phyloP scores from a whole-genome alignment of 2,113 vertebrate species.

The Okapia johnstoni region DNA sequence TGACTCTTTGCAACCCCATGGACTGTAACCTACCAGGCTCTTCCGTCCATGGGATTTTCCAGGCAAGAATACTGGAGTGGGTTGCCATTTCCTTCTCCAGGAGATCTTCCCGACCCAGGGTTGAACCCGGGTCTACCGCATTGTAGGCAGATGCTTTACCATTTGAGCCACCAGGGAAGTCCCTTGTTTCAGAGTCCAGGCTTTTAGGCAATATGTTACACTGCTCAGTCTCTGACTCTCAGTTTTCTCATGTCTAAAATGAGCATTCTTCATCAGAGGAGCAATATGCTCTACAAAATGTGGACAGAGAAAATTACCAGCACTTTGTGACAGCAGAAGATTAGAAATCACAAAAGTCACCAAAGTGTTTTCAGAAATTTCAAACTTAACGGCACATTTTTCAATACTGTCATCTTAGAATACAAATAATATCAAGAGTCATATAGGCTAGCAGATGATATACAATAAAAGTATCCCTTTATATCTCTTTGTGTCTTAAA shows the following conservation, averaged over 20 bases:
- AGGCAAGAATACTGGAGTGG: background rate
- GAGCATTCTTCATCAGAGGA: background rate
- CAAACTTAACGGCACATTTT: background rate
- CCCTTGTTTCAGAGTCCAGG: background rate
- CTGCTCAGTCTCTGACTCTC: background rate
- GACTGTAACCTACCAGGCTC: background rate
- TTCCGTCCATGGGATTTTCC: background rate
- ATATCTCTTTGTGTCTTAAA: background rate
- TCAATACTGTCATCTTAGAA: background rate
- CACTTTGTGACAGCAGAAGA: background rate
- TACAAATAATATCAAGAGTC: background rate
- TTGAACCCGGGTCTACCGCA: accelerated
- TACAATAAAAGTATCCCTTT: background rate
- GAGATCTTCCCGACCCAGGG: background rate
- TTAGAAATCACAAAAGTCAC: background rate
- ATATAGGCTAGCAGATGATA: background rate
- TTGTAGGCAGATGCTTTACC: background rate
- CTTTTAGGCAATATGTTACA: background rate
- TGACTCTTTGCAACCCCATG: background rate
- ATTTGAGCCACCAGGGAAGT: background rate
- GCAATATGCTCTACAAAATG: background rate
- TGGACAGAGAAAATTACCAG: background rate
- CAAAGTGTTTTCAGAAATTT: background rate
- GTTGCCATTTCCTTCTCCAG: background rate
- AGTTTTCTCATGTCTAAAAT: background rate